These are phyloP conservation scores for Pygocentrus nattereri DNA, from an alignment of 2,797 vertebrate species.

Conservation along the genomic window DNA sequence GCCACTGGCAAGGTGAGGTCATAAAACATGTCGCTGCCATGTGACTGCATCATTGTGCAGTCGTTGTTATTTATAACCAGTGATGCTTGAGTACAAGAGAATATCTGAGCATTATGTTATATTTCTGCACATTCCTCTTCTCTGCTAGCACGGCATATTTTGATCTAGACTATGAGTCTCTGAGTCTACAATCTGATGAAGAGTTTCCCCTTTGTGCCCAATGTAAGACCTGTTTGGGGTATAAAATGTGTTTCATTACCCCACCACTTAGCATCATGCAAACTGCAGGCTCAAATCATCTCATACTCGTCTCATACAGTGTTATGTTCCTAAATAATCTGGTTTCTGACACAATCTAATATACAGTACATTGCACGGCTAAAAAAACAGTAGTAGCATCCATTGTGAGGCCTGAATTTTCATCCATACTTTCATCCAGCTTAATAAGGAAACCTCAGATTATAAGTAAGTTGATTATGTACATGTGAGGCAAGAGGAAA, in stretches of 20 bases:
- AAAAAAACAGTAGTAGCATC: no score
- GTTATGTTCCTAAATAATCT: no score
- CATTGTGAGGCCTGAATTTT: no score
- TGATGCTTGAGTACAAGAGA: neutral
- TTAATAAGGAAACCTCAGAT: no score
- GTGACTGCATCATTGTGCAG: slow-evolving; percentile 5
- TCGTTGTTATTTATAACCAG: neutral
- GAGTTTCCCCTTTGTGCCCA: neutral
- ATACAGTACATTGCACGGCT: no score
- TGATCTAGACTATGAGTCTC: no score
- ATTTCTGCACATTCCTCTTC: neutral
- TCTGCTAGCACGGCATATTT: neutral
- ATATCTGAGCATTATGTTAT: neutral
- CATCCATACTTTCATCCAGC: no score
- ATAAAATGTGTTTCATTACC: no score
- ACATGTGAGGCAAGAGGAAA: no score
- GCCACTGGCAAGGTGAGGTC: slow-evolving; percentile 85
- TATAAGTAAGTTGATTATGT: no score
- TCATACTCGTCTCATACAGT: neutral
- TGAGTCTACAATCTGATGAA: no score
- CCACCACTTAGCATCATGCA: neutral
- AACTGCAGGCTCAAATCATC: neutral
- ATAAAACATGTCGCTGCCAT: slow-evolving; percentile 1
- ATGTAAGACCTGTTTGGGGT: neutral
- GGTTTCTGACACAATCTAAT: no score